These are phyloP conservation scores for Papilio dardanus DNA, from an alignment of 1,140 invertebrate genomes.

Conservation along the genomic window DNA sequence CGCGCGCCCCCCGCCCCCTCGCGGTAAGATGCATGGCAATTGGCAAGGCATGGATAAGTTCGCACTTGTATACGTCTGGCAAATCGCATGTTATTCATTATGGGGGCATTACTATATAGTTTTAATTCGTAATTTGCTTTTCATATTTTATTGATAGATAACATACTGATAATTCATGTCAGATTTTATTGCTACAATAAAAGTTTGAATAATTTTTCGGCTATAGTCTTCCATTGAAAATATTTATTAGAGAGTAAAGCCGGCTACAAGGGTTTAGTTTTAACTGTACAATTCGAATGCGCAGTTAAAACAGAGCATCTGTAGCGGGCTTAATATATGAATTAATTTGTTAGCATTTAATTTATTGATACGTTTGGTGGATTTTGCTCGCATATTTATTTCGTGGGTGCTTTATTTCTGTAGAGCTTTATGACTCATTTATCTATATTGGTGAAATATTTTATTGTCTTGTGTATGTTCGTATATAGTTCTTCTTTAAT, in stretches of 20 bases:
- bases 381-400: too few species aligned
- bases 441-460: background rate
- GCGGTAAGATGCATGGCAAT: conserved; percentile 67
- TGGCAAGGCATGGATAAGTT: conserved; percentile 53
- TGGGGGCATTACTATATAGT: background rate
- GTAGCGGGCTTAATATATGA: too few species aligned
- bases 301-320: too few species aligned
- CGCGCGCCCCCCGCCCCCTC: conserved; percentile 42
- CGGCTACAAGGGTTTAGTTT: too few species aligned
- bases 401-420: background rate
- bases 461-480: background rate
- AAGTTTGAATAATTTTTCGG: background rate
- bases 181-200: background rate
- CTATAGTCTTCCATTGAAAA: background rate
- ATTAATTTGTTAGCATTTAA: background rate
- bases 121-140: background rate
- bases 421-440: background rate
- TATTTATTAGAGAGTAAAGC: too few species aligned
- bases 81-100: background rate
- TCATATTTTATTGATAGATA: background rate
- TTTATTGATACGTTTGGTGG: background rate
- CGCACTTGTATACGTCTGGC: conserved; percentile 12
- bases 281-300: too few species aligned
- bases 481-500: too few species aligned
- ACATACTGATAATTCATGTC: background rate